Percentiles rank a stretch among this genome's conserved stretches.
These are phyloP conservation scores for Heliothis peltigera DNA, from an alignment of 2,888 invertebrate genomes.

Conservation along the genomic window DNA sequence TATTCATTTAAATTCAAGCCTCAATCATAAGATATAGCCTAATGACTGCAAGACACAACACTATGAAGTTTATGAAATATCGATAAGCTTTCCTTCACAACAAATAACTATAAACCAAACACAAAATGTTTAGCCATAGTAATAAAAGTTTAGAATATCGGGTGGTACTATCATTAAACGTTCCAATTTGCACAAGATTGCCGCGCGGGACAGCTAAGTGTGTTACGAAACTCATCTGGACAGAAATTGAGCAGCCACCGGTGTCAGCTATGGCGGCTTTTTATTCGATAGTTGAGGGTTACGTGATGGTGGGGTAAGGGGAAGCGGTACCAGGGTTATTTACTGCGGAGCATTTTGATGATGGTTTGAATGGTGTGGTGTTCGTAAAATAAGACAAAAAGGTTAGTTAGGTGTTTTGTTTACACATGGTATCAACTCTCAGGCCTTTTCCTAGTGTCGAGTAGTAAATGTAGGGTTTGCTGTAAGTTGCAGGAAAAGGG, in stretches of 20 bases:
- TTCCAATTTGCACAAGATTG: constrained; percentile 66
- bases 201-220: constrained; percentile 60
- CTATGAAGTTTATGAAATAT: too few species aligned
- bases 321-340: constrained; percentile 1
- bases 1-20: too few species aligned
- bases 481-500: too few species aligned
- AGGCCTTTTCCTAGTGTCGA: too few species aligned
- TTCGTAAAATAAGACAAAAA: too few species aligned
- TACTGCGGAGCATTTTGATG: not conserved
- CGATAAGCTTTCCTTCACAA: not conserved
- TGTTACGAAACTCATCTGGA: constrained; percentile 71
- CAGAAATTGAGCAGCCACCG: constrained; percentile 64
- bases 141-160: constrained; percentile 45
- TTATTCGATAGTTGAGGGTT: constrained; percentile 35
- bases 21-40: too few species aligned
- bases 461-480: too few species aligned
- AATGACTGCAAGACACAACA: too few species aligned
- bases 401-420: too few species aligned
- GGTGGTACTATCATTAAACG: constrained; percentile 46
- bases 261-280: constrained; percentile 25
- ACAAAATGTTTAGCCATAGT: constrained; percentile 16
- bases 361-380: too few species aligned
- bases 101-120: constrained; percentile 10
- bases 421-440: too few species aligned
- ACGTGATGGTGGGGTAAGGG: not conserved